Base-by-base conservation (phyloP, 2,113 vertebrate genomes). In the Lathamus discolor region DNA sequence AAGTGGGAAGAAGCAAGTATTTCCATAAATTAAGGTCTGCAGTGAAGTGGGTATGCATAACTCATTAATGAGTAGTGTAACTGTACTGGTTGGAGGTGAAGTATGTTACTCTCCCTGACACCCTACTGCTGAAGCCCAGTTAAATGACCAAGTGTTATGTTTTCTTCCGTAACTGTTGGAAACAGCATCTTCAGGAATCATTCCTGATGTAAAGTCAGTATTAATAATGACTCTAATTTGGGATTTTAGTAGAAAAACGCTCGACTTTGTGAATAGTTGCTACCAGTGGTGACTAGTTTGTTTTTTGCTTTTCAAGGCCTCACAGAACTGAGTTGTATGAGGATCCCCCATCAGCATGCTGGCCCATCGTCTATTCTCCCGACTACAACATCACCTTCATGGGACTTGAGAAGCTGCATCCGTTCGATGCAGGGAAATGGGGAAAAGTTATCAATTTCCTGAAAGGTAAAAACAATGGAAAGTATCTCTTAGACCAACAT, bases 381-480 rank as follows among this genome's bases (percentile, higher is more conserved):
- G 98, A 98, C 68, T 99, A 99, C 97, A 99, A 99, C 97, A 99
- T 99, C 97, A 99, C 99, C 27, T 99, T 99, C 93, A 97, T 99
- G 98, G 99, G 99, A 64, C 96, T 99, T 59, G 99, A 99, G 96
- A 99, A 99, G 81, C 98, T 99, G 62, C 99, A 99, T 87, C 99
- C 99, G 0, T 99, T 99, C 46, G 99, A 99, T 86, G 98, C 99
- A 0, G 99, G 99, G 51, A 99, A 99, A 97, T 99, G 99, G 99
- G 99, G 99, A 39, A 99, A 99, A 97, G 98, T 99, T 88, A 98
- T 99, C 82, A 97, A 97, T 96, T 99, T 99, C 96, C 95, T 99
- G 57, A 99, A 99, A 99, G 99, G 99, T 99, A 98, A 90, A 90
- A 94, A 29, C 61, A 64, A 35, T 33, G 61, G 49, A 57, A 51